A percentile compares a stretch with the other conserved stretches of the same genome.
phyloP scores from a whole-genome alignment of 2,113 vertebrate species.

The Bucco capensis region DNA sequence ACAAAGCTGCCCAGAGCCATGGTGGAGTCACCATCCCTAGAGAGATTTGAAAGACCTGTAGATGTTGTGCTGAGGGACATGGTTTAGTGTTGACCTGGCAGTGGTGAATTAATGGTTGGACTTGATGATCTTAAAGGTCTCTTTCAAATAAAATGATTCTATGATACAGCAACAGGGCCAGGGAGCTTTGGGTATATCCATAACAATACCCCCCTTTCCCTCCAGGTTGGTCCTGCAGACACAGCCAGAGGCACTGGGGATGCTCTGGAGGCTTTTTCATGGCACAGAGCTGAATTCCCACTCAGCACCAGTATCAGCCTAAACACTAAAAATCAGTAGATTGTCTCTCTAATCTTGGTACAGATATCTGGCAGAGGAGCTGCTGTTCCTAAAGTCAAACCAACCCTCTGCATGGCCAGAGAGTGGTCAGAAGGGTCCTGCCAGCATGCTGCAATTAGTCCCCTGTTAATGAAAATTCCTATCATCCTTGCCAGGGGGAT shows the following conservation, averaged over 20 bases:
- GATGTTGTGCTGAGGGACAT: too few species aligned
- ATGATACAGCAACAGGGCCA: neutral
- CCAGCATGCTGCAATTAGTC: neutral
- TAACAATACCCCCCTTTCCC: rapidly evolving
- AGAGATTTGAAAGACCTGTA: too few species aligned
- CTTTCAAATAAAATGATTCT: too few species aligned
- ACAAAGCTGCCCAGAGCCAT: too few species aligned
- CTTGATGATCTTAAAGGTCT: too few species aligned
- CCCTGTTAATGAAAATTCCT: neutral
- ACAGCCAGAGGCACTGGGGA: neutral
- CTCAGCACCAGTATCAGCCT: neutral
- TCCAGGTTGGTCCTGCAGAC: neutral
- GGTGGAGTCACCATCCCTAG: too few species aligned
- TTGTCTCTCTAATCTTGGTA: neutral
- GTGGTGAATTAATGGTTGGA: too few species aligned
- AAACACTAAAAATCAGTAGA: neutral
- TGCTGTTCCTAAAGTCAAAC: neutral
- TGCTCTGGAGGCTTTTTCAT: rapidly evolving
- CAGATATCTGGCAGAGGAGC: neutral
- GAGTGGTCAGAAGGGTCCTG: neutral
- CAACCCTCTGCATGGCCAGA: neutral
- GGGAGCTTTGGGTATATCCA: rapidly evolving
- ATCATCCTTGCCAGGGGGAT: neutral
- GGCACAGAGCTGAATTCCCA: neutral
- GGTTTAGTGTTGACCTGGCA: too few species aligned